Evolutionary conservation across 2,113 vertebrate genomes (phyloP), one percentile per base, ranked within the genome.

Genomic region (Sceloporus undulatus): DNA sequence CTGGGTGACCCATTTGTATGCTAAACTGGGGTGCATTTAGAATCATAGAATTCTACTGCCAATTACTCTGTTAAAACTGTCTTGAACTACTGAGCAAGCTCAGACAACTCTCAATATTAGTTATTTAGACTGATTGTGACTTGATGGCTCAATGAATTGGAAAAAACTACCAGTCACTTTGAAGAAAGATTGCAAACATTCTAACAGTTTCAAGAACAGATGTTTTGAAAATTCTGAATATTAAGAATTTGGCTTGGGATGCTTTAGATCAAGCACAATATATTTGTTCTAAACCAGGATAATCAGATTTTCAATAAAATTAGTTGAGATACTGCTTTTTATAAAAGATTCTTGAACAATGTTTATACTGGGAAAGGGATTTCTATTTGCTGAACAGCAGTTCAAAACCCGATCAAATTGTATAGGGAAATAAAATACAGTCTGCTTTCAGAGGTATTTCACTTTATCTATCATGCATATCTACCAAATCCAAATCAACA

Each of bases 1-100:
- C 7, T 92, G 83, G 76, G 91, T 92, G 94, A 80, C 84, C 90
- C 80, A 81, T 34, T 86, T 6, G 3, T 85, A 87, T 74, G 84
- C 71, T 89, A 93, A 65, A 85, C 78, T n/a, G 48, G 71, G 1
- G 70, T 0, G 9, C 66, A 87, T 94, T 88, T 71, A 68, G 79
- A 84, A 82, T n/a, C n/a, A n/a, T n/a, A n/a, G n/a, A n/a, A n/a
- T n/a, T n/a, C n/a, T n/a, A n/a, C n/a, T n/a, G n/a, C 79, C 86
- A 85, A 86, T 88, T 91, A 90, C 85, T 89, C 76, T 56, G 34
- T 74, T 91, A 73, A 8, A 9, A 56, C 90, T 86, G 2, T 18
- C 52, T 59, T 85, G 70, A 71, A 80, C 19, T 86, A 85, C 75
- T 23, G 10, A 91, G 84, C 85, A 85, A 90, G 14, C 71, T 84